Conservation (phyloP, 2,888 invertebrate genomes). For the Pherbina coryleti region DNA sequence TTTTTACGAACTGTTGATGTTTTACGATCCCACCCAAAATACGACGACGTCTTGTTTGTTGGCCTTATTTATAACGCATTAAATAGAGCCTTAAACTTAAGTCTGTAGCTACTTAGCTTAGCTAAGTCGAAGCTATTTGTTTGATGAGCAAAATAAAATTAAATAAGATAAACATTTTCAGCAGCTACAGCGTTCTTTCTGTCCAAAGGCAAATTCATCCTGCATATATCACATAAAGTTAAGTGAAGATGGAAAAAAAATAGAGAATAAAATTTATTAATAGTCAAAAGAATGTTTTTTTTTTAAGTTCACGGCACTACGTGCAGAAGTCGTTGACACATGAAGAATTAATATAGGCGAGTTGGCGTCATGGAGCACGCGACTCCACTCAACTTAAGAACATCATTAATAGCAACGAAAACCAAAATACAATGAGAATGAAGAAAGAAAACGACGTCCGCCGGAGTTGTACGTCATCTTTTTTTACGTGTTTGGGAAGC, state of each 20-base stretch:
- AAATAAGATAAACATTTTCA: no score
- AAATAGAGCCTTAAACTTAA: background rate
- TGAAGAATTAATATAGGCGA: background rate
- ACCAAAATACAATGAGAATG: background rate
- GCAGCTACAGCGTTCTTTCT: no score
- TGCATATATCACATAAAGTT: no score
- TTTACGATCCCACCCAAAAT: background rate
- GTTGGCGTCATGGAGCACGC: conserved; percentile 19
- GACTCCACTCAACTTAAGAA: conserved; percentile 41
- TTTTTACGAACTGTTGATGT: conserved; percentile 8
- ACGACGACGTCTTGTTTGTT: background rate
- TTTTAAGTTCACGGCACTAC: background rate
- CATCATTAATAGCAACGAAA: conserved; percentile 4
- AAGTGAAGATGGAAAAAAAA: no score
- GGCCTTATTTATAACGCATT: conserved; percentile 6
- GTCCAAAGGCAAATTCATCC: no score
- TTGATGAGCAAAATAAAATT: background rate
- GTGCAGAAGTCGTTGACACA: conserved; percentile 30
- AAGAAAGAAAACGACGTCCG: background rate
- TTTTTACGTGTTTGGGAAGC: background rate
- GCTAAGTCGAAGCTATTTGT: background rate
- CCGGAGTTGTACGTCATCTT: background rate
- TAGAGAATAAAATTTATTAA: background rate
- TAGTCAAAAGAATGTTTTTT: background rate
- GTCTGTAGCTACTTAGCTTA: background rate